Evolutionary conservation across 2,888 invertebrate species (phyloP), one percentile per base, ranked within the genome.

Genomic region (Drosophila quasianomalipes): DNA sequence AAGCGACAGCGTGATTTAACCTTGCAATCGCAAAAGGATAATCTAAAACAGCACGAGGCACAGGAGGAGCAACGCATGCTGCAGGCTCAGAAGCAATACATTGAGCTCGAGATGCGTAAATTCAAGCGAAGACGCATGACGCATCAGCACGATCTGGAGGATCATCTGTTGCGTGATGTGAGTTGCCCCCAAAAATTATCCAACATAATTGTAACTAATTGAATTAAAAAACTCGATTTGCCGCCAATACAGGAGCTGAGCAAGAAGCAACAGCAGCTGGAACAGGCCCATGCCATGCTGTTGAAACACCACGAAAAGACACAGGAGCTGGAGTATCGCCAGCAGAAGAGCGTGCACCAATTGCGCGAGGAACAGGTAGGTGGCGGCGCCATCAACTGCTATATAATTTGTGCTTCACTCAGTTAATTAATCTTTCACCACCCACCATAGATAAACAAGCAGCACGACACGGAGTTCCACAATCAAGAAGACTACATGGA

Each of bases 401-500:
- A 1, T 26, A 9, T 2, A 47, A 26, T 26, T 9, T 47, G 26
- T 47, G 4, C 47, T 26, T 47, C 9, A 9, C 16, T 47, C 14
- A 14, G 26, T 26, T 16, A 16, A 26, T 47, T 26, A 47, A 49
- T 31, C n/a, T 44, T 14, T 22, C 2, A 4, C 14, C 9, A 16
- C 12, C 16, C 12, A 7, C 16, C 16, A 47, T 76, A 95, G 93
- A 94, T 96, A 78, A 95, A 95, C 82, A 96, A 98, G 92, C 98
- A 99, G 94, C 99, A 99, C 94, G 96, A 97, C 91, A 98, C 98
- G 16, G 99, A 99, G 94, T 94, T 98, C 92, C 96, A 97, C 90
- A 99, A 99, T 95, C 98, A 98, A 94, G 96, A 97, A 88, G 99
- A 99, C 93, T 99, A 99, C 94, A 99, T 98, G 96, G 96, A 96